These are phyloP conservation scores for Thalassophryne amazonica DNA, from an alignment of 2,797 vertebrate genomes.

Conservation along the genomic window DNA sequence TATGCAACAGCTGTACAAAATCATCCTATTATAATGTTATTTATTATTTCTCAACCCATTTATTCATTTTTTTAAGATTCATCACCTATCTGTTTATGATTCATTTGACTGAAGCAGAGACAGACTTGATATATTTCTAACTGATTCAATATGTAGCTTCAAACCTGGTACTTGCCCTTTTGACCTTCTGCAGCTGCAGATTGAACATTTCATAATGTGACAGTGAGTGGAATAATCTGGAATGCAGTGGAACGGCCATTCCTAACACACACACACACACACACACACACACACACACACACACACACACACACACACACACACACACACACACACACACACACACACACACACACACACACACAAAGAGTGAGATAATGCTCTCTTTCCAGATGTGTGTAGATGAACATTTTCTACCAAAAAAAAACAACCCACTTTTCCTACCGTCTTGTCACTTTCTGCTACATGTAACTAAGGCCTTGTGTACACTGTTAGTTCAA, in stretches of 20 bases:
- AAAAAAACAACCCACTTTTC: slow-evolving; percentile 52
- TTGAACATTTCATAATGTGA: background rate
- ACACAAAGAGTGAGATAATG: slow-evolving; percentile 55
- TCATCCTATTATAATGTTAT: too few species aligned
- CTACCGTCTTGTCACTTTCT: slow-evolving; percentile 2
- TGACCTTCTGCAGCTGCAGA: slow-evolving; percentile 27
- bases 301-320: background rate
- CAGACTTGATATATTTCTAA: slow-evolving; percentile 9
- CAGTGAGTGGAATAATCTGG: slow-evolving; percentile 60
- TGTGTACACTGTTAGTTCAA: too few species aligned
- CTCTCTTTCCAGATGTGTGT: slow-evolving; percentile 72
- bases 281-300: background rate
- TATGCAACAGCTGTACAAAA: too few species aligned
- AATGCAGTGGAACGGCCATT: slow-evolving; percentile 48
- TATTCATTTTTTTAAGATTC: too few species aligned
- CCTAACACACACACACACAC: slow-evolving; percentile 24
- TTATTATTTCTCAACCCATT: too few species aligned
- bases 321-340: slow-evolving; percentile 5
- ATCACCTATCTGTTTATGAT: too few species aligned
- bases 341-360: slow-evolving; percentile 6
- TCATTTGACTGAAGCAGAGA: slow-evolving; percentile 1
- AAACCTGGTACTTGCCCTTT: too few species aligned
- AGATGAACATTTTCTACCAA: slow-evolving; percentile 51
- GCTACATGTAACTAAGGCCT: background rate
- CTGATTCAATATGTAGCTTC: slow-evolving; percentile 33